Conservation (phyloP, 2,888 invertebrate genomes). For the Crossocerus cetratus region DNA sequence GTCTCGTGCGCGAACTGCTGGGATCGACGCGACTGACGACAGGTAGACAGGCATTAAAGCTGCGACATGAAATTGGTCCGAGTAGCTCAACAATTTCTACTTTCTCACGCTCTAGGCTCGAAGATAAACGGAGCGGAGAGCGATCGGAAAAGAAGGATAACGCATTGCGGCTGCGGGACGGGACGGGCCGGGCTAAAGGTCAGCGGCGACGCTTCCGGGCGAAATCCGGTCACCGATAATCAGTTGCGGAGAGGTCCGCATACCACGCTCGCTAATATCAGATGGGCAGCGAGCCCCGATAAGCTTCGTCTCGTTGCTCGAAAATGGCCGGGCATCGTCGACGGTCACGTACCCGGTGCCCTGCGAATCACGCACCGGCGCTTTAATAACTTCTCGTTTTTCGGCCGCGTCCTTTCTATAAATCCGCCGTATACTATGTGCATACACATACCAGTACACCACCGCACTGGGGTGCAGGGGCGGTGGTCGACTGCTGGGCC, state of each 20-base stretch:
- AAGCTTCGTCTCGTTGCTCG: conserved; percentile 50
- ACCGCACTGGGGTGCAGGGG: too few species aligned
- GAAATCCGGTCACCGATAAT: conserved; percentile 45
- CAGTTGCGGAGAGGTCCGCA: conserved; percentile 31
- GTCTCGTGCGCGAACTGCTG: background rate
- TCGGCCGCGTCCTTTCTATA: conserved; percentile 15
- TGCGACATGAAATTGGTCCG: background rate
- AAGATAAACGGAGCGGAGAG: background rate
- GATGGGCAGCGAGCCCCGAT: conserved; percentile 61
- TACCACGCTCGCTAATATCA: conserved; percentile 48
- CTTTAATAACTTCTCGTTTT: conserved; percentile 28
- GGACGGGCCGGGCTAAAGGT: background rate
- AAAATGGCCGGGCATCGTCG: conserved; percentile 28
- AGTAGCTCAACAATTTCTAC: too few species aligned
- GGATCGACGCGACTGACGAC: background rate
- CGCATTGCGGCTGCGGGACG: background rate
- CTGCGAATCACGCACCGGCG: conserved; percentile 12
- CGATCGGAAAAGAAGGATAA: conserved; percentile 7
- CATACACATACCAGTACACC: too few species aligned
- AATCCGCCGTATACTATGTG: conserved; percentile 3
- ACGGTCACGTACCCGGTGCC: conserved; percentile 37
- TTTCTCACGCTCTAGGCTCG: background rate
- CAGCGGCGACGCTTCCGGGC: conserved; percentile 31
- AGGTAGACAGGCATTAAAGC: background rate
- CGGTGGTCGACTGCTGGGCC: too few species aligned